These are phyloP conservation scores for Mirza zaza DNA, from an alignment of 2,113 vertebrate species.

Conservation along the genomic window DNA sequence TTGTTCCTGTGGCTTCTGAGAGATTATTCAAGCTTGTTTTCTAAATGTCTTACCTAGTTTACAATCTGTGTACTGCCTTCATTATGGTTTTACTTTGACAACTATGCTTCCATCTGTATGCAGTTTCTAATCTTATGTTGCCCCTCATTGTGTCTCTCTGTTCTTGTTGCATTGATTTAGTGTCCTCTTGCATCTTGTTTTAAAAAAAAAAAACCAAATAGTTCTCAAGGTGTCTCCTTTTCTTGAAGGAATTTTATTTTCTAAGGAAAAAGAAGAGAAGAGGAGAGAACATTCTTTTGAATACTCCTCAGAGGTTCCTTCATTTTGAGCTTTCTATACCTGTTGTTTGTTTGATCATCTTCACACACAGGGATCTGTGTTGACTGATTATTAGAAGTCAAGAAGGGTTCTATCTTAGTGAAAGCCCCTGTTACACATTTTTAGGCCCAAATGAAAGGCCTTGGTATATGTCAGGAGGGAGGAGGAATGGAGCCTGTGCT, in stretches of 20 bases:
- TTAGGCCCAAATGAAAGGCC: neutral
- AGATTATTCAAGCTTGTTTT: neutral
- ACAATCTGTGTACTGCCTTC: neutral
- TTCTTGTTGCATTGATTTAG: neutral
- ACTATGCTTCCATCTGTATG: neutral
- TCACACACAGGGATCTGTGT: neutral
- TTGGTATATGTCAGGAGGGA: neutral
- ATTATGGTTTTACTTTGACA: neutral
- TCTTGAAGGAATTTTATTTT: conserved; percentile 12
- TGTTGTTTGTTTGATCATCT: neutral
- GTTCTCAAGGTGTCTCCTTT: neutral
- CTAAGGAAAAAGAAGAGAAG: neutral
- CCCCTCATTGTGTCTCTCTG: neutral
- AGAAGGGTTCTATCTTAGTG: neutral
- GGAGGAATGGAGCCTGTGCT: neutral
- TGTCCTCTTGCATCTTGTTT: neutral
- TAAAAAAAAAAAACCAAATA: neutral
- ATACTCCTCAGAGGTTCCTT: neutral
- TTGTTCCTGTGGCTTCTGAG: neutral
- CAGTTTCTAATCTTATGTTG: neutral
- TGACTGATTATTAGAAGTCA: neutral
- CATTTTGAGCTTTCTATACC: neutral
- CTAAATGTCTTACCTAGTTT: neutral
- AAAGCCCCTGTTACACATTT: neutral
- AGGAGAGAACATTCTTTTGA: neutral